Evolutionary conservation across 2,797 vertebrate species (phyloP), one percentile per base, ranked within the genome.

Genomic region (Nannoperca australis): DNA sequence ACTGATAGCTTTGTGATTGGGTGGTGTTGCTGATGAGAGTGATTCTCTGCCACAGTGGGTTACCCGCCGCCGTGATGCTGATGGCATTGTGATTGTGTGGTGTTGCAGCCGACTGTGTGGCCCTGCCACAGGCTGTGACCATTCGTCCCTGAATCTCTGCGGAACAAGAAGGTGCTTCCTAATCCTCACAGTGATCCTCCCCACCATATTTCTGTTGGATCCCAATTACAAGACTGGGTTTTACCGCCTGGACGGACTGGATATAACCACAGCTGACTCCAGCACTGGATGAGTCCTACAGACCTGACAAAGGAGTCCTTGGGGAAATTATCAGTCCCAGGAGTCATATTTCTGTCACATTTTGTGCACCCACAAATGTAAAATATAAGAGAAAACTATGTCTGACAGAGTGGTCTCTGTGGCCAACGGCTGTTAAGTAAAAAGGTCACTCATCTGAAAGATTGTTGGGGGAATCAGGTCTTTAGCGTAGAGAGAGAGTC

Each of bases 1-100:
- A 66, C 82, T 93, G 91, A 94, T 94, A 85, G 92, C 87, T 92
- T 91, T 92, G 90, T 93, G 93, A 93, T 94, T 93, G 89, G 92
- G 86, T 88, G 87, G 84, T 91, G 90, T 69, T 88, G 84, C 85
- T 91, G 92, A 91, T 92, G 91, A 91, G 91, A 93, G 88, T 74
- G 83, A 85, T 90, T 91, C 90, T 88, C 87, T 81, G 85, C 86
- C 91, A 91, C 89, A 90, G 87, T 84, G 88, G 88, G 85, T 85
- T 82, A 69, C 87, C 85, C 84, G 85, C 73, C 45, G 45, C 79
- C 86, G 55, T 50, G 81, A 81, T 72, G 84, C 87, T 92, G 91
- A 92, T 93, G 89, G 89, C 89, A 89, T 82, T 83, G 84, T 89
- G 90, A 92, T 91, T 90, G 91, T 83, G 86, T 87, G 75, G 60